phyloP scores from a whole-genome alignment of 2,888 invertebrate genomes.

The Dione vanillae region DNA sequence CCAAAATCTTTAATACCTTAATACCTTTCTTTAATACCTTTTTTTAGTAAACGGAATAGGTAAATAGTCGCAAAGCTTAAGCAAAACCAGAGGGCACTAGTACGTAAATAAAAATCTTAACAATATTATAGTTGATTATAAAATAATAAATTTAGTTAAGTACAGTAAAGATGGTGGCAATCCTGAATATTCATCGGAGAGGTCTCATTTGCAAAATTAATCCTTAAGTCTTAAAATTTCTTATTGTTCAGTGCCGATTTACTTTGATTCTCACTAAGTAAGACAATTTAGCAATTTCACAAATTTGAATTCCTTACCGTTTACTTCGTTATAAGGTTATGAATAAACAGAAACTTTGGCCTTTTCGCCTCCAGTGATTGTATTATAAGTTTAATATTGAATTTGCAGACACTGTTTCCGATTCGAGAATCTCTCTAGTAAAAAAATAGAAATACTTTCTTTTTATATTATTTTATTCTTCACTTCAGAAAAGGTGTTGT shows the following conservation, averaged over 20 bases:
- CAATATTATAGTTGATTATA: background rate
- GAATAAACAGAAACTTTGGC: constrained; percentile 32
- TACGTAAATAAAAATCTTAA: background rate
- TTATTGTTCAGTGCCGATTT: constrained; percentile 31
- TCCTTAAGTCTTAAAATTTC: constrained; percentile 19
- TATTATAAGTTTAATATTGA: constrained; percentile 23
- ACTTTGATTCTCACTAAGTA: constrained; percentile 30
- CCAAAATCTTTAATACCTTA: too few relatives aligned
- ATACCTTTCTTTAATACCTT: too few relatives aligned
- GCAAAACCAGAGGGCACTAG: too few relatives aligned
- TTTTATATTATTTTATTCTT: too few relatives aligned
- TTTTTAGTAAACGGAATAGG: too few relatives aligned
- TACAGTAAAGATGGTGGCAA: constrained; percentile 19
- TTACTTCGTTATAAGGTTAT: constrained; percentile 30
- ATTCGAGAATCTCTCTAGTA: too few relatives aligned
- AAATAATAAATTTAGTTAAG: constrained; percentile 18
- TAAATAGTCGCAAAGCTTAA: too few relatives aligned
- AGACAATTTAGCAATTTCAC: constrained; percentile 23
- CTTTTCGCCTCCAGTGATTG: constrained; percentile 17
- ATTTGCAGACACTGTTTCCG: background rate
- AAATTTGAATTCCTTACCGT: constrained; percentile 30
- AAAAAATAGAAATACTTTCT: too few relatives aligned
- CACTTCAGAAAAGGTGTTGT: too few relatives aligned
- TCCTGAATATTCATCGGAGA: constrained; percentile 30
- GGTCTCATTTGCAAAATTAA: constrained; percentile 38